A percentile compares a stretch with the other conserved stretches of the same genome.
Conservation (phyloP, 2,888 invertebrate species). For the Limnephilus auricula region DNA sequence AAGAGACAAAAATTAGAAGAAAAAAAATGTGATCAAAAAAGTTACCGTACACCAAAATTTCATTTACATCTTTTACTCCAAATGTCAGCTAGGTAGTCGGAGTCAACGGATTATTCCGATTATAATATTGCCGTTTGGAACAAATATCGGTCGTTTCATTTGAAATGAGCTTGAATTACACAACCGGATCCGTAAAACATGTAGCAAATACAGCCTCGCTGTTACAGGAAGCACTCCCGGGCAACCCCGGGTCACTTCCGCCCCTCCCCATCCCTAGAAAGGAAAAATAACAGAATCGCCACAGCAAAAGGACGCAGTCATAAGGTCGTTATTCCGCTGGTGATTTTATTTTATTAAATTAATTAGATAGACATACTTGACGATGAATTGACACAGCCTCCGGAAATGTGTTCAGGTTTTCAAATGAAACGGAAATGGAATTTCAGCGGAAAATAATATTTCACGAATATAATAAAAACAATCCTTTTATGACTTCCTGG, state of each 20-base stretch:
- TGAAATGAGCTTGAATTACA: neutral
- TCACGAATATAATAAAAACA: neutral
- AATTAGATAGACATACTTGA: neutral
- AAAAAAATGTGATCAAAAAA: too few species aligned
- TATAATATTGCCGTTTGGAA: neutral
- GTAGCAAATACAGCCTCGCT: neutral
- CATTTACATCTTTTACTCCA: too few species aligned
- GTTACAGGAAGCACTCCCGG: neutral
- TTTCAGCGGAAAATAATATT: neutral
- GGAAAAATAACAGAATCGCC: neutral
- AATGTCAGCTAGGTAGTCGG: neutral
- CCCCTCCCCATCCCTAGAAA: neutral
- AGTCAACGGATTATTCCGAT: neutral
- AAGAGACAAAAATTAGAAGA: too few species aligned
- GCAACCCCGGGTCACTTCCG: slow-evolving; percentile 2
- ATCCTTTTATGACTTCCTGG: neutral
- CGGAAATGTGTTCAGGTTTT: neutral
- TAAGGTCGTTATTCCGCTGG: neutral
- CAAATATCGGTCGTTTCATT: neutral
- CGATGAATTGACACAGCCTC: neutral
- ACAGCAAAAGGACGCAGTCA: neutral
- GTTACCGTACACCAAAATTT: too few species aligned
- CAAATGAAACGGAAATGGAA: neutral
- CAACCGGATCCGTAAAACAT: neutral
- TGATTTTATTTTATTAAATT: neutral